Percentiles rank a stretch among this genome's conserved stretches.
Conservation (phyloP, 2,113 vertebrate genomes). For the Anoplopoma fimbria region DNA sequence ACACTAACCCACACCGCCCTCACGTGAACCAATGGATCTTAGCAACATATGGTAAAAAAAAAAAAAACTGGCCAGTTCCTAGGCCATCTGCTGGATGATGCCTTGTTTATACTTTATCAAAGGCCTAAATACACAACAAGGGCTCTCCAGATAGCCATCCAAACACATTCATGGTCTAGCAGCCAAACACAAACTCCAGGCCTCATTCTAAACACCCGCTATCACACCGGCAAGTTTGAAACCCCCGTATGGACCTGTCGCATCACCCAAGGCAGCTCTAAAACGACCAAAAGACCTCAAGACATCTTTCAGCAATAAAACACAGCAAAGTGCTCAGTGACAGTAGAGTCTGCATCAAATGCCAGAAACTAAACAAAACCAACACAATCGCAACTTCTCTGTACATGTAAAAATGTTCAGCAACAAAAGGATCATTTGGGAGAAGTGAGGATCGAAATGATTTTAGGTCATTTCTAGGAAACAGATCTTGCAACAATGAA, state of each 20-base stretch:
- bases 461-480: not conserved
- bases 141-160: slow-evolving; percentile 55
- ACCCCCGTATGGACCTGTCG: not conserved
- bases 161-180: slow-evolving; percentile 60
- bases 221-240: slow-evolving; percentile 18
- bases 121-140: slow-evolving; percentile 74
- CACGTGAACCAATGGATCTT: slow-evolving; percentile 13
- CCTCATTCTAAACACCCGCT: slow-evolving; percentile 59
- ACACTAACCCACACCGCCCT: slow-evolving; percentile 30
- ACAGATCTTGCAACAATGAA: not conserved
- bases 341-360: not conserved
- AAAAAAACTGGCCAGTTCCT: slow-evolving; percentile 18
- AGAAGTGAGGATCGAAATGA: slow-evolving; percentile 6
- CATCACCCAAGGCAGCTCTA: not conserved
- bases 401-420: not conserved
- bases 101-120: slow-evolving; percentile 75
- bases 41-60: slow-evolving; percentile 36
- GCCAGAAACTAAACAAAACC: slow-evolving; percentile 27
- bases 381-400: slow-evolving; percentile 18
- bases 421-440: slow-evolving; percentile 10
- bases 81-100: slow-evolving; percentile 67
- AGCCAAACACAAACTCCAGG: slow-evolving; percentile 60
- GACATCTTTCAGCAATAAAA: slow-evolving; percentile 7
- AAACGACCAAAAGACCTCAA: not conserved
- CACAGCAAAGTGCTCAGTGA: not conserved